Percentiles rank a stretch among this genome's conserved stretches.
Evolutionary conservation across 2,113 vertebrate genomes (phyloP).

Genomic region (Mormyrus lacerda): DNA sequence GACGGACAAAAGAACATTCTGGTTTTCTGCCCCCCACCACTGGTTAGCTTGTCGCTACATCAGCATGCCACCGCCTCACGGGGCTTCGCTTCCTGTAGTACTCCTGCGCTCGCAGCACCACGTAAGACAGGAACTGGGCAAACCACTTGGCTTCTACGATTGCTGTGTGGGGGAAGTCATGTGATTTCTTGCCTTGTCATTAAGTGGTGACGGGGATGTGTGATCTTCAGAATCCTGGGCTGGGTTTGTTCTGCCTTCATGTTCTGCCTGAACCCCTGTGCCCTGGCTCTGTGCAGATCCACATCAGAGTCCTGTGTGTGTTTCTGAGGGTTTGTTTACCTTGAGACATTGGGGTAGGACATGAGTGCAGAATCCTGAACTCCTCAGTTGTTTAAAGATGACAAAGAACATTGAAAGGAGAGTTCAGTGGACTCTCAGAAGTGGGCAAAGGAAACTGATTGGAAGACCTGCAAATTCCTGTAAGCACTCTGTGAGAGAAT

Average conservation of each 20-base stretch:
- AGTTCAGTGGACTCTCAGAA: not conserved
- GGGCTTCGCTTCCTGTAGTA: not conserved
- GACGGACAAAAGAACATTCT: not conserved
- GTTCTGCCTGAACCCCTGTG: not conserved
- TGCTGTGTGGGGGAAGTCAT: not conserved
- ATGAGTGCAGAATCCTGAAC: not conserved
- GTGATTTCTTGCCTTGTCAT: not conserved
- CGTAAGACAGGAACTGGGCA: not conserved
- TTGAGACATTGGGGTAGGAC: not conserved
- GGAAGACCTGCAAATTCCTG: slow-evolving; percentile 36
- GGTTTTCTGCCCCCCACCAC: not conserved
- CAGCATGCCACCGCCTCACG: not conserved
- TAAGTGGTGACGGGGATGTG: not conserved
- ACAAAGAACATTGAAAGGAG: not conserved
- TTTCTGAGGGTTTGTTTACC: not conserved
- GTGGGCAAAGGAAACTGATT: slow-evolving; percentile 1
- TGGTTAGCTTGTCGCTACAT: not conserved
- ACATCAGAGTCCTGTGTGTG: not conserved
- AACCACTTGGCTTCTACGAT: not conserved
- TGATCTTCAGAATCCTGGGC: not conserved
- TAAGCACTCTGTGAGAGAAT: slow-evolving; percentile 33
- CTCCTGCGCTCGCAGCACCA: not conserved
- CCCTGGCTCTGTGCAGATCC: not conserved
- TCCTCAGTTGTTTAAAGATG: not conserved
- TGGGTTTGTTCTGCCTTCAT: not conserved